phyloP scores from a whole-genome alignment of 2,888 invertebrate species.

The Drosophila anomalata region DNA sequence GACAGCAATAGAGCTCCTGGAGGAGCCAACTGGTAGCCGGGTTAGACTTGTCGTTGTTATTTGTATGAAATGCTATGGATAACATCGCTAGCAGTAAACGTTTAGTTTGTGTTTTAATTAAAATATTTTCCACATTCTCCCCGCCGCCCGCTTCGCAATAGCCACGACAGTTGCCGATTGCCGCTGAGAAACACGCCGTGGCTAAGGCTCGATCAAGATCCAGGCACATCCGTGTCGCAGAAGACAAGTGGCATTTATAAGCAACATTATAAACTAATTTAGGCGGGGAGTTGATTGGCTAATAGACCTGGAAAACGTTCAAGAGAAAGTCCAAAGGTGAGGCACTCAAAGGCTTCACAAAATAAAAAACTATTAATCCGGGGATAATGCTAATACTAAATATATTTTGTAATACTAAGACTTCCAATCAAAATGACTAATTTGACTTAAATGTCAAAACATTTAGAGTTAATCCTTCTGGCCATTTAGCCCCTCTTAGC shows the following conservation, averaged over 20 bases:
- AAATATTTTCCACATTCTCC: constrained; percentile 71
- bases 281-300: constrained; percentile 63
- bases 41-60: constrained; percentile 45
- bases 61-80: constrained; percentile 61
- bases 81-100: constrained; percentile 76
- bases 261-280: constrained; percentile 63
- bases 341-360: neutral
- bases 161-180: constrained; percentile 22
- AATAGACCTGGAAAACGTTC: constrained; percentile 45
- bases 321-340: constrained; percentile 6
- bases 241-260: constrained; percentile 70
- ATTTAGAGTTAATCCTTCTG: constrained; percentile 22
- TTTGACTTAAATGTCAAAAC: constrained; percentile 26
- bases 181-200: constrained; percentile 38
- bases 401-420: neutral
- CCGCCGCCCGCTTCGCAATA: neutral
- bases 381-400: neutral
- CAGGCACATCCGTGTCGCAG: constrained; percentile 61
- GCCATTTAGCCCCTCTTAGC: constrained; percentile 29
- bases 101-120: constrained; percentile 77
- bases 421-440: constrained; percentile 20
- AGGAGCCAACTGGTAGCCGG: constrained; percentile 55
- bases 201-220: constrained; percentile 61
- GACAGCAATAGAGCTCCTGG: constrained; percentile 22
- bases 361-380: neutral